Evolutionary conservation across 2,888 invertebrate genomes (phyloP), one percentile per base, ranked within the genome.

Genomic region (Abrostola tripartita): DNA sequence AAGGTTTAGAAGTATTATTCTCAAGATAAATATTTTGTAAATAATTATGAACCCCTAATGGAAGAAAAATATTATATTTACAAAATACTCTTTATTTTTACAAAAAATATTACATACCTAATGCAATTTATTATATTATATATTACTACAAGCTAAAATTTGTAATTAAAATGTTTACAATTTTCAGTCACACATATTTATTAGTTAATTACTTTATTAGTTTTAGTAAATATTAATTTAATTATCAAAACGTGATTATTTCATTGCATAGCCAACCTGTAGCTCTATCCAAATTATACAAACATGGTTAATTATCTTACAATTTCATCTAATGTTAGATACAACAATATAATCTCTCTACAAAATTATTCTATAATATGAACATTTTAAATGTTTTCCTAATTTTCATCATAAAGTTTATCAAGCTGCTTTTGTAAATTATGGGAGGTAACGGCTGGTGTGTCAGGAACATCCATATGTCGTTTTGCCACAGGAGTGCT

Each of bases 351-450:
- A 53, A 60, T 44, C 42, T 64, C 49, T 65, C 49, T 65, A 69
- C 44, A 61, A 51, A 55, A 24, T 14, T 64, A 51, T 35, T 24
- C 44, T 37, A 40, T 70, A 54, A 56, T 37, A 37, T 42, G 52
- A 8, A 5, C 57, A 10, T 51, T 52, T 51, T 37, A 35, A 42
- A 57, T 53, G 7, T 35, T 57, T 65, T 53, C 60, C 58, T 83
- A 90, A 74, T 84, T 86, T 70, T 84, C 83, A 72, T 84, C 85
- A 75, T 90, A 94, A 41, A 94, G 83, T 74, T 88, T 92, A 68
- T 93, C 88, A 55, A 94, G 80, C 72, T 94, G 94, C 58, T 83
- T 86, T 81, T 92, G 90, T 69, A 94, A 81, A 75, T 94, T 94
- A 52, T 87, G 84, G 37, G 93, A 93, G 5, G 90, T 93, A 0